These are phyloP conservation scores for Hemistola chrysoprasaria DNA, from an alignment of 2,888 invertebrate genomes.

Conservation along the genomic window DNA sequence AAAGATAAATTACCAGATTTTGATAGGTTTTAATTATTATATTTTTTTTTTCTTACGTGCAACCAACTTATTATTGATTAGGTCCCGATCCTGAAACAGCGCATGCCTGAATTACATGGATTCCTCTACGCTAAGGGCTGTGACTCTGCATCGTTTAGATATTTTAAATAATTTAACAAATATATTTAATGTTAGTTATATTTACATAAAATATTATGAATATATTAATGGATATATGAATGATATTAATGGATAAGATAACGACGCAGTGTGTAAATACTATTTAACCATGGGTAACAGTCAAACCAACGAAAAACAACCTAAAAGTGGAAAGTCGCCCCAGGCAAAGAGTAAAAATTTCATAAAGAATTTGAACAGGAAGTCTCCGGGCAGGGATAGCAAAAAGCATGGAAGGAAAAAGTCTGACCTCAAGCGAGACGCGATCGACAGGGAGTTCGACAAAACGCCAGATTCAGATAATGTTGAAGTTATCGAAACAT, in stretches of 20 bases:
- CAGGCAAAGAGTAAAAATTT: constrained; percentile 79
- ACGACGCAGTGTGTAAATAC: constrained; percentile 5
- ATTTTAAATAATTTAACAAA: no score
- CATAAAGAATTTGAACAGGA: constrained; percentile 75
- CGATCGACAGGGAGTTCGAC: constrained; percentile 63
- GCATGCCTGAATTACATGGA: no score
- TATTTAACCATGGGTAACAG: constrained; percentile 76
- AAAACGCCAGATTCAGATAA: constrained; percentile 77
- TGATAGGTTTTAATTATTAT: no score
- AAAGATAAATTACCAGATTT: no score
- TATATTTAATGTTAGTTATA: no score
- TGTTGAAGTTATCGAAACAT: constrained; percentile 68
- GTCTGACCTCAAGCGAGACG: constrained; percentile 60
- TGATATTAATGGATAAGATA: background rate
- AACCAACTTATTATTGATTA: no score
- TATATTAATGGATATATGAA: background rate
- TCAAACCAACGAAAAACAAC: constrained; percentile 76
- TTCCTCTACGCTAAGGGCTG: no score
- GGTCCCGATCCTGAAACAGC: no score
- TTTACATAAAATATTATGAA: no score
- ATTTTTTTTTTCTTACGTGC: no score
- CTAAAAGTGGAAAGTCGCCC: constrained; percentile 79
- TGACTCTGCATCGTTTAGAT: no score
- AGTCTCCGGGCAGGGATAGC: constrained; percentile 64
- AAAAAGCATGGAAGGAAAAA: constrained; percentile 72